Evolutionary conservation across 2,797 vertebrate species (phyloP).

Genomic region (Clarias fuscus): DNA sequence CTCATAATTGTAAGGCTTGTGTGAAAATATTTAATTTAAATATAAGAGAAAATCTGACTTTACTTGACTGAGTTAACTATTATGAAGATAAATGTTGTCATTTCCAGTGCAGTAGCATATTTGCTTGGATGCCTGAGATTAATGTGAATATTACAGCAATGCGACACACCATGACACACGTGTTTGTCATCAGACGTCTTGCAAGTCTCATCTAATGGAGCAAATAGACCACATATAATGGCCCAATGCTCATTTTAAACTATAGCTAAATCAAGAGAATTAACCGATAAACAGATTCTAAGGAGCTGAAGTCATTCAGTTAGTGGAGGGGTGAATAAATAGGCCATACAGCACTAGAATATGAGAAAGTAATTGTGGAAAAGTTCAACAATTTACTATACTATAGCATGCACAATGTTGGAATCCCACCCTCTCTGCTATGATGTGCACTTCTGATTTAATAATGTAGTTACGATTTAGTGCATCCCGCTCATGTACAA

Average conservation of each 20-base stretch:
- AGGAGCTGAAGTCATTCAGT: conserved; percentile 54
- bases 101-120: conserved; percentile 14
- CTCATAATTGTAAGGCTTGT: conserved; percentile 12
- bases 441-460: too few species aligned
- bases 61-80: conserved; percentile 23
- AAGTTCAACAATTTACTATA: conserved; percentile 8
- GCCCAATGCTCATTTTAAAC: conserved; percentile 48
- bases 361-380: conserved; percentile 38
- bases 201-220: conserved; percentile 42
- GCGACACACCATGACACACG: conserved; percentile 9
- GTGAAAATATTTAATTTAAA: conserved; percentile 18
- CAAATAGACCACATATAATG: conserved; percentile 32
- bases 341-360: conserved; percentile 45
- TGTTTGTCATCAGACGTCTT: conserved; percentile 21
- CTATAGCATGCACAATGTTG: background rate
- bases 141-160: conserved; percentile 31
- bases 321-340: conserved; percentile 58
- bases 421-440: background rate
- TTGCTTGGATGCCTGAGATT: conserved; percentile 34
- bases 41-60: conserved; percentile 15
- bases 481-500: background rate
- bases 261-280: conserved; percentile 64
- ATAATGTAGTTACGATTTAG: too few species aligned
- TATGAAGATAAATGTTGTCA: conserved; percentile 36
- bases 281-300: conserved; percentile 51